phyloP scores from a whole-genome alignment of 2,797 vertebrate species.

The Scyliorhinus canicula region DNA sequence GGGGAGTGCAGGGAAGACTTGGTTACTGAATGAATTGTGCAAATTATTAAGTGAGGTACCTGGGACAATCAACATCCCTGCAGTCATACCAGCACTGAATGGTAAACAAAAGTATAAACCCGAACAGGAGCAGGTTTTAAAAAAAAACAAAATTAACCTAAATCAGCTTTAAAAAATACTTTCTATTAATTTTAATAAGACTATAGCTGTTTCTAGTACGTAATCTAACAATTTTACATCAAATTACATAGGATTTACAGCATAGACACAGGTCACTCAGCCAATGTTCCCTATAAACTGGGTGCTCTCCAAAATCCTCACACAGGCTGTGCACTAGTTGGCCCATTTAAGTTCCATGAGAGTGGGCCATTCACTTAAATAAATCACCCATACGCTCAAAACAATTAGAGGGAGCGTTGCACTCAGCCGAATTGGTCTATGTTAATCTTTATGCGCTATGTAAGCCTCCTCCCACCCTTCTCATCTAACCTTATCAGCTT shows the following conservation, averaged over 20 bases:
- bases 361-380: too few species aligned
- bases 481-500: too few species aligned
- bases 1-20: neutral
- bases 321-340: too few species aligned
- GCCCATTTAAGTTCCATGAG: too few species aligned
- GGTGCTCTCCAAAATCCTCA: too few species aligned
- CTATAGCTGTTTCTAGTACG: neutral
- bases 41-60: neutral
- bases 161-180: neutral
- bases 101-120: neutral
- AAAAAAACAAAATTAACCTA: neutral
- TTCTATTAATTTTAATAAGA: neutral
- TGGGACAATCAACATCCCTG: neutral
- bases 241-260: neutral
- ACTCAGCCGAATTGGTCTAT: too few species aligned
- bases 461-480: too few species aligned
- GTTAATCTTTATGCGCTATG: too few species aligned
- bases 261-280: neutral
- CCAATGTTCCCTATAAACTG: neutral
- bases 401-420: too few species aligned
- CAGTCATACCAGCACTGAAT: neutral
- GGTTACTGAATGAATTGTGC: neutral
- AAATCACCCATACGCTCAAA: too few species aligned
- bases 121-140: neutral
- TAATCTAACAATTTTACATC: neutral